Evolutionary conservation across 2,888 invertebrate species (phyloP).

Genomic region (Myathropa florea): DNA sequence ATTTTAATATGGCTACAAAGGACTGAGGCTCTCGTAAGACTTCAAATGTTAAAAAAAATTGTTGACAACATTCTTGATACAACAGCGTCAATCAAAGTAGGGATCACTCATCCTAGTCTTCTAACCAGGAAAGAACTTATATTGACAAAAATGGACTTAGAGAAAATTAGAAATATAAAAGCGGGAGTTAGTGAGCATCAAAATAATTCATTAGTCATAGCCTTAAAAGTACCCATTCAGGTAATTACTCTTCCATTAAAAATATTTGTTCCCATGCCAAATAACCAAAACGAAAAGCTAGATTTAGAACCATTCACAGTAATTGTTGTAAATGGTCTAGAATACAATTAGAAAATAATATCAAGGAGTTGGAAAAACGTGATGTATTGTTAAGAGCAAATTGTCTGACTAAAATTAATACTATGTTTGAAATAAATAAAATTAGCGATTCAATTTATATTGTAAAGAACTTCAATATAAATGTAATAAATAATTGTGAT

Average conservation of each 20-base stretch:
- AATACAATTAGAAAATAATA: not conserved
- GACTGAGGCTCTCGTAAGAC: too few relatives aligned
- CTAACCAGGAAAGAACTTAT: not conserved
- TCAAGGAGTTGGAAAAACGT: not conserved
- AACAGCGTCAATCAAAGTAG: too few relatives aligned
- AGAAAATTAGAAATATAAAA: not conserved
- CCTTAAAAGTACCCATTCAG: conserved; percentile 2
- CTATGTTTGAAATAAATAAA: too few relatives aligned
- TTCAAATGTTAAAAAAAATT: not conserved
- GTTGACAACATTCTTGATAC: too few relatives aligned
- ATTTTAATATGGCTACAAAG: too few relatives aligned
- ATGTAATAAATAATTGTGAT: too few relatives aligned
- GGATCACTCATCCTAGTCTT: not conserved
- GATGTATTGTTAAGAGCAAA: not conserved
- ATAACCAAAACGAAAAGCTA: not conserved
- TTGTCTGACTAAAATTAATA: not conserved
- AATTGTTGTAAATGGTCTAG: not conserved
- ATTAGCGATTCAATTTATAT: too few relatives aligned
- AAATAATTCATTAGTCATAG: conserved; percentile 7
- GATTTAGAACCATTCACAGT: not conserved
- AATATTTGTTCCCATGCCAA: not conserved
- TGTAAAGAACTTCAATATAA: too few relatives aligned
- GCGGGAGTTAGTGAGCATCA: not conserved
- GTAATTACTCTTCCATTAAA: conserved; percentile 6
- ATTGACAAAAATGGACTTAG: not conserved